Base-by-base conservation (phyloP, 2,797 vertebrate species). In the Prunella strophiata region DNA sequence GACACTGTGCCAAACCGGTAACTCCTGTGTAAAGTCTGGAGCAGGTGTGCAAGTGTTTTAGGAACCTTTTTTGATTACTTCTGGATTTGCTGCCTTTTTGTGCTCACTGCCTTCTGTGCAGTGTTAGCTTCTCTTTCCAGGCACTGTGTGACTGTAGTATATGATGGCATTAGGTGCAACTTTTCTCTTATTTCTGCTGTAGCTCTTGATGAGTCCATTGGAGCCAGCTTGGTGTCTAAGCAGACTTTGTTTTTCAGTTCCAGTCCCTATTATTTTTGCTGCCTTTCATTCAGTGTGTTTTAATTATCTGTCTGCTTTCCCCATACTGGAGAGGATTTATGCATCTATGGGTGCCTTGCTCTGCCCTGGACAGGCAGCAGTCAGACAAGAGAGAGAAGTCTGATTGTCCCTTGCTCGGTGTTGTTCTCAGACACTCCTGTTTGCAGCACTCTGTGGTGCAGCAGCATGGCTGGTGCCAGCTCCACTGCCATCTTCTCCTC, bases 231-330 rank as follows among this genome's bases (percentile, higher is more conserved):
- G 0, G 54, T 45, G 23, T 70, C 59, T 77, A 76, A 77, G 55
- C 68, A 91, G 58, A 51, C 48, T 94, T 81, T 43, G 52, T 66
- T 79, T 94, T 95, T 82, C 74, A 66, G 32, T 95, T 85, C 6
- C 54, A 91, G 48, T 92, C 55, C 29, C 34, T 72, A 7, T 67
- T 81, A n/a, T 17, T 87, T 70, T 52, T 92, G 43, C 48, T 85
- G 52, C 57, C 25, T 94, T 93, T 58, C 10, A 6, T 76, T 88
- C 63, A 45, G 22, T 65, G 9, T 71, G 42, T 57, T 81, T 61
- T 61, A 40, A 83, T 83, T 71, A 11, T 40, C 88, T 47, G 19
- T 34, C 50, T 74, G 58, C 30, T 78, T 73, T 90, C 42, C 29
- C 34, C 13, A 7, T n/a, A 36, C 45, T 84, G 47, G 68, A 58